These are phyloP conservation scores for Cotesia congregata DNA, from an alignment of 2,888 invertebrate species.

Conservation along the genomic window DNA sequence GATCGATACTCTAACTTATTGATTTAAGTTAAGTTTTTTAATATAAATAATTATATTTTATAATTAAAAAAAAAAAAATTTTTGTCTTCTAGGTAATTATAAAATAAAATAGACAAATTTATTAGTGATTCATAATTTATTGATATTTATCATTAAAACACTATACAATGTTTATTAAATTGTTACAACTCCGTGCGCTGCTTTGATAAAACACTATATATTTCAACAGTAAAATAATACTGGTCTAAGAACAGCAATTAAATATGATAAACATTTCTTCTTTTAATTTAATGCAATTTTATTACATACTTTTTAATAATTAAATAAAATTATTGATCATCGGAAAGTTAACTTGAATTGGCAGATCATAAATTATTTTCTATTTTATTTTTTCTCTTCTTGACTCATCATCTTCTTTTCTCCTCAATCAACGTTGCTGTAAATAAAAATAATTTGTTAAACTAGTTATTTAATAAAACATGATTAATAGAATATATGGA, in stretches of 20 bases:
- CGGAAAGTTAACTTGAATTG: constrained; percentile 18
- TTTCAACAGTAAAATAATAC: constrained; percentile 47
- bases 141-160: constrained; percentile 41
- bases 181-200: constrained; percentile 32
- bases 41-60: too few relatives aligned
- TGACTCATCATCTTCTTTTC: constrained; percentile 52
- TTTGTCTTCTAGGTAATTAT: neutral
- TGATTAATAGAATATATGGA: neutral
- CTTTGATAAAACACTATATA: constrained; percentile 32
- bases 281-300: constrained; percentile 1
- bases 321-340: constrained; percentile 27
- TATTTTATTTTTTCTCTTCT: constrained; percentile 23
- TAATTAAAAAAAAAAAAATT: neutral
- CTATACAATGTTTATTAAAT: constrained; percentile 44
- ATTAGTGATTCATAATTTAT: constrained; percentile 42
- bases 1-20: neutral
- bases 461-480: neutral
- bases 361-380: constrained; percentile 45
- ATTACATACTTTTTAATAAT: neutral
- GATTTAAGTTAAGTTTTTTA: too few relatives aligned
- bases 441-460: constrained; percentile 44
- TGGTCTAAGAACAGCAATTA: constrained; percentile 46
- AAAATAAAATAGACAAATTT: neutral
- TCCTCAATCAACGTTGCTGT: constrained; percentile 60
- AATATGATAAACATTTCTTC: neutral